A percentile compares a stretch with the other conserved stretches of the same genome.
Conservation (phyloP, 2,113 vertebrate genomes). For the Furnarius figulus region DNA sequence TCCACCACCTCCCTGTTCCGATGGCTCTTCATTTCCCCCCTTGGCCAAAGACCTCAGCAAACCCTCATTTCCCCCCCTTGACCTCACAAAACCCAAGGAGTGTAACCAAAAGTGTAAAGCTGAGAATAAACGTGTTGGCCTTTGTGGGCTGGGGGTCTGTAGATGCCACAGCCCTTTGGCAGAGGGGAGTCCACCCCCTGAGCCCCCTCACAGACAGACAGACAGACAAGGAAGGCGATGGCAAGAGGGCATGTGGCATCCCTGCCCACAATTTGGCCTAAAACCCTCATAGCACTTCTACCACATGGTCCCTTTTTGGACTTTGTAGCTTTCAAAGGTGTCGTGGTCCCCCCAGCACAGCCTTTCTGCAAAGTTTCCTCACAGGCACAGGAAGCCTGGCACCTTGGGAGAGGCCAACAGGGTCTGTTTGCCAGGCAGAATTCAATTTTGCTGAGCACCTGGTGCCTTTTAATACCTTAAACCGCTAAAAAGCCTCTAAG, state of each 20-base stretch:
- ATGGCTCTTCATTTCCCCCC: background rate
- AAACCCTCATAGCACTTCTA: fast-evolving
- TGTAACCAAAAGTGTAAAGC: background rate
- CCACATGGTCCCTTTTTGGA: background rate
- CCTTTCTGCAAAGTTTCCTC: background rate
- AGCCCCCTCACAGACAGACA: no score
- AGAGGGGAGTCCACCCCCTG: fast-evolving
- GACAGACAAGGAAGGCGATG: no score
- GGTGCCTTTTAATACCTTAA: background rate
- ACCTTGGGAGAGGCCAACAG: background rate
- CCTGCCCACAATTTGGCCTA: fast-evolving
- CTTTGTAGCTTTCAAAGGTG: background rate
- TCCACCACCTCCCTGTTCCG: background rate
- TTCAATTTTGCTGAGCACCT: background rate
- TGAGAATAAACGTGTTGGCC: background rate
- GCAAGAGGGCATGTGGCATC: background rate
- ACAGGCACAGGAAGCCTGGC: background rate
- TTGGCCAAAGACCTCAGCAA: background rate
- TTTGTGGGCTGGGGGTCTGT: fast-evolving
- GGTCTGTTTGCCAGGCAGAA: no score
- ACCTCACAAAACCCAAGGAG: background rate
- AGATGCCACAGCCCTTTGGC: fast-evolving
- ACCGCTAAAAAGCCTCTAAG: fast-evolving
- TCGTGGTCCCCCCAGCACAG: no score
- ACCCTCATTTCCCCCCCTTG: background rate